Evolutionary conservation across 2,888 invertebrate genomes (phyloP), one percentile per base, ranked within the genome.

Genomic region (Perithous albicinctus): DNA sequence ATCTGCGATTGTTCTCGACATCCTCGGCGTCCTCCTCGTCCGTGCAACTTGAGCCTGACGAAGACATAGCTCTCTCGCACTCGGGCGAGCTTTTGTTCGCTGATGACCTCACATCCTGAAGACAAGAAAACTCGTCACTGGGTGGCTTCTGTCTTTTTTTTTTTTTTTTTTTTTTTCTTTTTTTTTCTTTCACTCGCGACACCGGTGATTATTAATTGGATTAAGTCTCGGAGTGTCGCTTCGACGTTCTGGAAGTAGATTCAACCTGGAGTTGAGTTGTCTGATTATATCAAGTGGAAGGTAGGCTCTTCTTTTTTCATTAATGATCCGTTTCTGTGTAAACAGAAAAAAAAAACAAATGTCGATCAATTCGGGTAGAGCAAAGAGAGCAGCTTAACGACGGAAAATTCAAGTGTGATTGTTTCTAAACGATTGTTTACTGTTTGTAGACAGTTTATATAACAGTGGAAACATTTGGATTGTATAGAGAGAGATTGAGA

Each of bases 21-120:
- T 92, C 92, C 90, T 92, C 92, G 89, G 91, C 86, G 87, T 91
- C 91, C 89, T 91, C 92, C 88, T 91, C 91, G 86, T 90, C 89
- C 86, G 90, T 89, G 86, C 89, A 88, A 83, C 89, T 87, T 84
- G 83, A 85, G 84, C 86, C 86, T 83, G 87, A 89, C 85, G 88
- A 88, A 89, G 87, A 89, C 91, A 91, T 90, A 83, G 87, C 90
- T 89, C 86, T 84, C 79, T 46, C 78, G 74, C 76, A 76, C 80
- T 48, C 29, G 7, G 54, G 67, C 78, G 67, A 80, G 72, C 8
- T 32, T 46, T 41, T 56, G 15, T 43, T 43, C 20, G 0, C 18
- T 1, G 23, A 38, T 35, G 5, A 38, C 38, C 38, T 63, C 63
- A 63, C 63, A 63, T 63, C 63, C 41, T 63, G 18, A 15, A 15